These are phyloP conservation scores for Triplophysa dalaica DNA, from an alignment of 2,113 vertebrate genomes.

Conservation along the genomic window DNA sequence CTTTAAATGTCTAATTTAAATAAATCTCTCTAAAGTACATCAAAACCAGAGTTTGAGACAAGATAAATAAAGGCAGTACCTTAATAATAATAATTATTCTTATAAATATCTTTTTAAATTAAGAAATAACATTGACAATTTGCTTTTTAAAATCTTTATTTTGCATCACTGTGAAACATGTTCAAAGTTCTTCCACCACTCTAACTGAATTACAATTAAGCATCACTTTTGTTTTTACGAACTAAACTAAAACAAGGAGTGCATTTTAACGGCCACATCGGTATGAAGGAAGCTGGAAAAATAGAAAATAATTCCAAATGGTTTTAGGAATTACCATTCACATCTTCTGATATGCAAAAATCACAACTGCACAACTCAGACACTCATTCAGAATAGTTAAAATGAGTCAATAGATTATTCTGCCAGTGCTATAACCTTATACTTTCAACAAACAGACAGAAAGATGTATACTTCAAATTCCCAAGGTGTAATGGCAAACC, in stretches of 20 bases:
- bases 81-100: too few species aligned
- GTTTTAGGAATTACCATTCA: constrained; percentile 24
- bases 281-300: constrained; percentile 22
- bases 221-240: constrained; percentile 9
- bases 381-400: not conserved
- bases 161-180: constrained; percentile 24
- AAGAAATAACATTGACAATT: not conserved
- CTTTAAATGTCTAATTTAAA: too few species aligned
- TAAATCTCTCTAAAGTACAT: too few species aligned
- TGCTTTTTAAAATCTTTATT: constrained; percentile 14
- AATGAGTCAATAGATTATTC: not conserved
- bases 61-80: too few species aligned
- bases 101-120: too few species aligned
- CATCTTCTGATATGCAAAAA: constrained; percentile 13
- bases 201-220: constrained; percentile 16
- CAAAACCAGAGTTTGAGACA: too few species aligned
- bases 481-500: not conserved
- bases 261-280: constrained; percentile 1
- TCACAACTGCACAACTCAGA: not conserved
- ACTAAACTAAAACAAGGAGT: constrained; percentile 11
- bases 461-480: not conserved
- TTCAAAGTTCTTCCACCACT: not conserved
- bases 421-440: constrained; percentile 4
- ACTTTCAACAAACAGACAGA: not conserved
- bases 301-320: not conserved